Evolutionary conservation across 2,888 invertebrate genomes (phyloP), one percentile per base, ranked within the genome.

Genomic region (Hermaeophaga mercurialis): DNA sequence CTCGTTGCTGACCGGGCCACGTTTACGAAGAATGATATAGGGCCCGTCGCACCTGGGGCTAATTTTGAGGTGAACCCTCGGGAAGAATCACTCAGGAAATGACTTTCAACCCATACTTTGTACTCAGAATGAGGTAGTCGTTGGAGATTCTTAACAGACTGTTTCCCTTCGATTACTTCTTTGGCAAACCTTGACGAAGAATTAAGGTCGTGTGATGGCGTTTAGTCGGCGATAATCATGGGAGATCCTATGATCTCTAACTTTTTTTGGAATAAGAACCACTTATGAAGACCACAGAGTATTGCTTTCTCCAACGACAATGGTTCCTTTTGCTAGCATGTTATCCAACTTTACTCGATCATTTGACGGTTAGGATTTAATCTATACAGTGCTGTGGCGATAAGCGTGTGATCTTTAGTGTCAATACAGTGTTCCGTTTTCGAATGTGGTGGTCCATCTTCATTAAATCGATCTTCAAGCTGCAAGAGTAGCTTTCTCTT

Each of bases 61-160:
- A 73, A 67, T 45, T 73, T 73, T 3, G 68, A 58, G 14, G 66
- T 62, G 56, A 58, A 48, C 9, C 49, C 54, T 15, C 58, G 60
- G 4, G 53, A 19, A 8, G 63, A 6, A 14, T 36, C 14, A 17
- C 36, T 36, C 7, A 36, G 12, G 4, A 61, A 39, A 8, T 28
- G 28, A 28, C 9, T n/a, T n/a, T 28, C 9, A 28, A 28, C 6
- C 22, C 3, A 22, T 5, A 22, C 22, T 22, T 6, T 3, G 6
- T 22, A 22, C 6, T 6, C 4, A n/a, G 63, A 59, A n/a, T 50
- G 43, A 1, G 56, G 53, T 11, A 62, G 56, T 53, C 66, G 59
- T 4, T 50, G 45, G 5, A 54, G 15, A 34, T 70, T 66, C 1
- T 45, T 49, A 38, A 58, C 52, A 7, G 31, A 9, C 31, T 70